Evolutionary conservation across 2,797 vertebrate species (phyloP).

Genomic region (Leuciscus waleckii): DNA sequence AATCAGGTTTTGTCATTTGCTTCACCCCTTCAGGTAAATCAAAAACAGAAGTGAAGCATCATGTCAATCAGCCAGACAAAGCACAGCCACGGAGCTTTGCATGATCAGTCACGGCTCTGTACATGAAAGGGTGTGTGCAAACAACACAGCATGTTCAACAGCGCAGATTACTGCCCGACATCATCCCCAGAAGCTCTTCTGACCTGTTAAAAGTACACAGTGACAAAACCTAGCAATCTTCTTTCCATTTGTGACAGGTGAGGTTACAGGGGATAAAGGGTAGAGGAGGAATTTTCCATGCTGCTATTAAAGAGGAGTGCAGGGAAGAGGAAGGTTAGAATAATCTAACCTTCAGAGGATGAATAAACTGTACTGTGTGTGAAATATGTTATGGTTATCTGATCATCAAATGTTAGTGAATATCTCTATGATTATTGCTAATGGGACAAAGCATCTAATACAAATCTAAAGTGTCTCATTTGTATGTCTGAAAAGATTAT

Average conservation of each 20-base stretch:
- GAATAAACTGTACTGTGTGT: conserved; percentile 58
- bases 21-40: conserved; percentile 47
- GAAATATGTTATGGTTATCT: conserved; percentile 27
- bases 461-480: background rate
- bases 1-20: conserved; percentile 42
- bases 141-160: conserved; percentile 68
- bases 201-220: conserved; percentile 48
- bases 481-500: background rate
- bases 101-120: conserved; percentile 63
- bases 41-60: conserved; percentile 45
- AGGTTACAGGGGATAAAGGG: conserved; percentile 32
- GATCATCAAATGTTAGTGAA: background rate
- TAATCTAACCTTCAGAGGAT: conserved; percentile 56
- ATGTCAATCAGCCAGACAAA: conserved; percentile 62
- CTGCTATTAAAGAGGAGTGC: conserved; percentile 39
- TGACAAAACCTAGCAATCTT: conserved; percentile 48
- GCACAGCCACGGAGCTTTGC: conserved; percentile 60
- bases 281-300: conserved; percentile 25
- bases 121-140: conserved; percentile 74
- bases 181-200: conserved; percentile 36
- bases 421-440: background rate
- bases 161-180: conserved; percentile 41
- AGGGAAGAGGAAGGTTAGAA: conserved; percentile 34
- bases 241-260: conserved; percentile 29
- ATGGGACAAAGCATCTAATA: background rate